phyloP scores from a whole-genome alignment of 2,113 vertebrate species.

The Catagonus wagneri region DNA sequence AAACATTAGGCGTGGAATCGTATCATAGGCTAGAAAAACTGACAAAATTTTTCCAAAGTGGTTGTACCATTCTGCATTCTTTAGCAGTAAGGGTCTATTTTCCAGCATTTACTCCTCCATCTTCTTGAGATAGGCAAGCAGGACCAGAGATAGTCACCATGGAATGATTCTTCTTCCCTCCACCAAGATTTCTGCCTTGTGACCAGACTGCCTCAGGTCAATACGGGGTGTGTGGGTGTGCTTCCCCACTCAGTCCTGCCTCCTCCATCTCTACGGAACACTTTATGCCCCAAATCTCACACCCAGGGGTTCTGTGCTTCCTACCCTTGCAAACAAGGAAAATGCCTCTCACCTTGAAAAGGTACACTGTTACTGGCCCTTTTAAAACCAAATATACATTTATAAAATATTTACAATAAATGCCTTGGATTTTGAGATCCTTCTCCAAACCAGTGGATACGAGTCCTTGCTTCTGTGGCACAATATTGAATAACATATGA shows the following conservation, averaged over 20 bases:
- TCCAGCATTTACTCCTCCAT: not conserved
- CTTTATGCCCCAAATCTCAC: not conserved
- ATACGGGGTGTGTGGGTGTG: not conserved
- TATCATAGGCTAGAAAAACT: not conserved
- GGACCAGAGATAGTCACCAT: not conserved
- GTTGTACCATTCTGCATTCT: not conserved
- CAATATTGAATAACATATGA: slow-evolving; percentile 21
- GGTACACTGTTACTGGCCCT: not conserved
- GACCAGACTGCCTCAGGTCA: not conserved
- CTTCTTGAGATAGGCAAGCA: not conserved
- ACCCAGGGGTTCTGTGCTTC: not conserved
- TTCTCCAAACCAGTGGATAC: not conserved
- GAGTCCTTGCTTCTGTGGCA: not conserved
- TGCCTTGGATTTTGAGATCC: not conserved
- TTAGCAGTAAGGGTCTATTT: not conserved
- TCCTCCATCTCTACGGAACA: not conserved
- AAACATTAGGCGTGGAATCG: not conserved
- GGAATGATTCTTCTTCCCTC: not conserved
- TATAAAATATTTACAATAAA: slow-evolving; percentile 12
- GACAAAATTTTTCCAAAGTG: not conserved
- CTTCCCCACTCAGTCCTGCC: not conserved
- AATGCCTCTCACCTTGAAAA: not conserved
- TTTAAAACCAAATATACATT: not conserved
- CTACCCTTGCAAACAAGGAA: not conserved
- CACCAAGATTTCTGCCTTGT: not conserved